Conservation (phyloP, 2,113 vertebrate species). For the Paraplagusia blochii region DNA sequence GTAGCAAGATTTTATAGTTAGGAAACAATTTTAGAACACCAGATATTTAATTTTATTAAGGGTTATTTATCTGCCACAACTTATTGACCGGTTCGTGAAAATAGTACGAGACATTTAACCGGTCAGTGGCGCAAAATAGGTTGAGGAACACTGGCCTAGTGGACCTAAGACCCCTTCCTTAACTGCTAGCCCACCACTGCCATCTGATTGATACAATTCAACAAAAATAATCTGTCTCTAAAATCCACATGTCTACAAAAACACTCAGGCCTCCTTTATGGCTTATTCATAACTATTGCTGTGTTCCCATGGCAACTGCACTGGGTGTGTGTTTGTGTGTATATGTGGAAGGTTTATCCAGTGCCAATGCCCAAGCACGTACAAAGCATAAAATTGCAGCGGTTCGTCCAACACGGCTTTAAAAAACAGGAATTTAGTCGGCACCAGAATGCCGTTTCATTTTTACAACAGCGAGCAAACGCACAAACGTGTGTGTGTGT, state of each 20-base stretch:
- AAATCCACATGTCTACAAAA: constrained; percentile 4
- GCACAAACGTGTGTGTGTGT: neutral
- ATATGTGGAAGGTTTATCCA: constrained; percentile 23
- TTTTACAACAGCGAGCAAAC: constrained; percentile 33
- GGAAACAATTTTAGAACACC: too few species aligned
- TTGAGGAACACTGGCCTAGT: too few species aligned
- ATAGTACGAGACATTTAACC: too few species aligned
- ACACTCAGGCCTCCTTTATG: constrained; percentile 28
- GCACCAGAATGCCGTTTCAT: constrained; percentile 40
- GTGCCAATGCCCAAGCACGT: constrained; percentile 22
- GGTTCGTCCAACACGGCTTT: constrained; percentile 16
- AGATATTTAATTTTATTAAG: too few species aligned
- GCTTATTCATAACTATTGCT: constrained; percentile 10
- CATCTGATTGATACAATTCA: too few species aligned
- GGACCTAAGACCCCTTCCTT: too few species aligned
- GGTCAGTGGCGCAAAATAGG: too few species aligned
- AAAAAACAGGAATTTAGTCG: constrained; percentile 39
- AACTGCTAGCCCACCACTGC: too few species aligned
- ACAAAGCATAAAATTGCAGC: neutral
- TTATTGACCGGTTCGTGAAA: too few species aligned
- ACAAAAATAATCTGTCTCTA: constrained; percentile 6
- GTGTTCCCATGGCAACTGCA: constrained; percentile 68
- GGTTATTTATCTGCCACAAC: too few species aligned
- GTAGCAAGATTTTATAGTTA: too few species aligned
- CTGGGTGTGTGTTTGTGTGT: constrained; percentile 1